A percentile compares a stretch with the other conserved stretches of the same genome.
Evolutionary conservation across 2,113 vertebrate genomes (phyloP).

Genomic region (Daboia siamensis): DNA sequence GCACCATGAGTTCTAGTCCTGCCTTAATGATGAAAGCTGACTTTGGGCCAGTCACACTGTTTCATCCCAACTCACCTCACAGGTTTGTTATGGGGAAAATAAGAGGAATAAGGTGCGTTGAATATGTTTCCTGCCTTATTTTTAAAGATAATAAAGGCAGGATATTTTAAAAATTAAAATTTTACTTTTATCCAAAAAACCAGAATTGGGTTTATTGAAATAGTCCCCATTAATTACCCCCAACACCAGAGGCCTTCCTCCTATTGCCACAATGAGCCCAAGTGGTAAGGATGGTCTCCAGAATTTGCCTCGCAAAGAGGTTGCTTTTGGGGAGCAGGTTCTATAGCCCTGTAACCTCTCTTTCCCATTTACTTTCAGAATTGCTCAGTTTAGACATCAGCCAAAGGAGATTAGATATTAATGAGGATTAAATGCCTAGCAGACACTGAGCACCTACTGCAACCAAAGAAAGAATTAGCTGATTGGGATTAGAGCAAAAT

Average conservation of each 20-base stretch:
- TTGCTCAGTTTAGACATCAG: neutral
- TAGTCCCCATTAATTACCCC: neutral
- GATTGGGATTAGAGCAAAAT: neutral
- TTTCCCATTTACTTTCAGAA: neutral
- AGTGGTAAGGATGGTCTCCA: neutral
- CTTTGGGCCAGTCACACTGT: neutral
- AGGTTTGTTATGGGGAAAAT: neutral
- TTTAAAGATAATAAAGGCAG: neutral
- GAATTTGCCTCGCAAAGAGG: neutral
- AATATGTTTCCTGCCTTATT: neutral
- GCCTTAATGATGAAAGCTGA: neutral
- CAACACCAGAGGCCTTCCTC: neutral
- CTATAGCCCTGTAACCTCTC: neutral
- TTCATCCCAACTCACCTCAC: neutral
- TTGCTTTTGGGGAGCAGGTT: neutral
- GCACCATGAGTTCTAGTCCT: neutral
- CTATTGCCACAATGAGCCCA: neutral
- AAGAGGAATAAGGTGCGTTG: neutral
- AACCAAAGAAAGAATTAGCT: neutral
- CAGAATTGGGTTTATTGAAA: neutral
- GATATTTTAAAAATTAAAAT: neutral
- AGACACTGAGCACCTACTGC: neutral
- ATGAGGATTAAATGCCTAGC: neutral
- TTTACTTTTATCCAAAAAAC: neutral
- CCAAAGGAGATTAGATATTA: neutral